Evolutionary conservation across 2,888 invertebrate species (phyloP).

Genomic region (Amphipyra tragopoginis): DNA sequence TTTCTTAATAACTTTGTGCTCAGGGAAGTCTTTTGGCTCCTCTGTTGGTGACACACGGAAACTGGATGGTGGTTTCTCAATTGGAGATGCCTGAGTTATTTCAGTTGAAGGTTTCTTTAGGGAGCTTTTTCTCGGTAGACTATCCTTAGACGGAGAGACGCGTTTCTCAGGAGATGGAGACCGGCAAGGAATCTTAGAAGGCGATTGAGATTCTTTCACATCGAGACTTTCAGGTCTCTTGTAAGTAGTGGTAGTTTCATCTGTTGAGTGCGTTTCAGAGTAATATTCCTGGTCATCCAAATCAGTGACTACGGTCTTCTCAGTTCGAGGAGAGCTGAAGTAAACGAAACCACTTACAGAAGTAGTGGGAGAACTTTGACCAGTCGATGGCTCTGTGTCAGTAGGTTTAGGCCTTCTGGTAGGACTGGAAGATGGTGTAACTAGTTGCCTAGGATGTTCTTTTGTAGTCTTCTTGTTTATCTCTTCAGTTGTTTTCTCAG

Average conservation of each 20-base stretch:
- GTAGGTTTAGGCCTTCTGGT: constrained; percentile 78
- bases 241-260: constrained; percentile 52
- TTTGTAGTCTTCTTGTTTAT: constrained; percentile 69
- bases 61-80: constrained; percentile 82
- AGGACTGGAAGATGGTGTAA: constrained; percentile 88
- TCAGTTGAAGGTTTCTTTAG: constrained; percentile 80
- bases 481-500: constrained; percentile 75
- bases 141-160: constrained; percentile 71
- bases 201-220: constrained; percentile 71
- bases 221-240: constrained; percentile 67
- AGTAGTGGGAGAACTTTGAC: constrained; percentile 88
- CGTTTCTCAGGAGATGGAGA: constrained; percentile 82
- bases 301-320: constrained; percentile 77
- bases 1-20: constrained; percentile 73
- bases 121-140: constrained; percentile 83
- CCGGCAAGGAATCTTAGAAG: constrained; percentile 82
- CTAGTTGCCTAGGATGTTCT: constrained; percentile 77
- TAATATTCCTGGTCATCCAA: constrained; percentile 74
- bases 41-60: constrained; percentile 80
- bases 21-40: constrained; percentile 67
- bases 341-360: constrained; percentile 89
- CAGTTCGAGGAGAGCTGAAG: constrained; percentile 75
- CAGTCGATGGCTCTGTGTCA: constrained; percentile 80
- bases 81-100: constrained; percentile 68
- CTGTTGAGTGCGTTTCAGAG: constrained; percentile 60